Base-by-base conservation (phyloP, 1,140 invertebrate genomes). In the Tribolium castaneum region DNA sequence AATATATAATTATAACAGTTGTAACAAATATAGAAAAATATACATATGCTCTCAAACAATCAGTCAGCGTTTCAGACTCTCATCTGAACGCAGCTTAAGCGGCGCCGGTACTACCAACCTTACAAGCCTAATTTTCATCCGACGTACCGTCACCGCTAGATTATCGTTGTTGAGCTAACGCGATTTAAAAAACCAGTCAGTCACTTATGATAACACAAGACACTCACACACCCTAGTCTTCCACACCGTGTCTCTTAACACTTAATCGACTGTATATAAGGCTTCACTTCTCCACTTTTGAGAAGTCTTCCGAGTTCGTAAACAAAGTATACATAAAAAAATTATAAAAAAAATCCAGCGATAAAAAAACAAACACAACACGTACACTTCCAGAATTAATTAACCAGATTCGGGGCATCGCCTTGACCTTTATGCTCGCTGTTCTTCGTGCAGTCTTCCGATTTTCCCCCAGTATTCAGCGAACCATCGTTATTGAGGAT, bases 21-120 rank as follows among this genome's bases (percentile, higher is more conserved):
- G 86, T 86, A 86, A 86, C 86, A 86, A 86, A 86, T 82, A 86
- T 86, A 86, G 83, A 86, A 86, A 86, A 86, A 86, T 86, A 86
- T 86, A 86, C 86, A 86, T 86, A 84, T 83, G 83, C 82, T 85
- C 82, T 85, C 84, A 83, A 85, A 84, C 82, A 84, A 85, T 84
- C 82, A 83, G 83, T 85, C 84, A 80, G 77, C 81, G 70, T 83
- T 70, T 72, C 73, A 76, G 59, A 75, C 51, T 30, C 6, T 77
- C 75, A 75, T 80, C 78, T 83, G 82, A 83, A 83, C 83, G 83
- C 82, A 83, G 77, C 82, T 82, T 66, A 70, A 82, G 79, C 80
- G 82, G 79, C 78, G 80, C 80, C 73, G 76, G 80, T 76, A 79
- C 14, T 39, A 78, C 71, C 74, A 77, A 35, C 34, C 59, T 56